Conservation (phyloP, 2,888 invertebrate species). For the Tridacna gigas region DNA sequence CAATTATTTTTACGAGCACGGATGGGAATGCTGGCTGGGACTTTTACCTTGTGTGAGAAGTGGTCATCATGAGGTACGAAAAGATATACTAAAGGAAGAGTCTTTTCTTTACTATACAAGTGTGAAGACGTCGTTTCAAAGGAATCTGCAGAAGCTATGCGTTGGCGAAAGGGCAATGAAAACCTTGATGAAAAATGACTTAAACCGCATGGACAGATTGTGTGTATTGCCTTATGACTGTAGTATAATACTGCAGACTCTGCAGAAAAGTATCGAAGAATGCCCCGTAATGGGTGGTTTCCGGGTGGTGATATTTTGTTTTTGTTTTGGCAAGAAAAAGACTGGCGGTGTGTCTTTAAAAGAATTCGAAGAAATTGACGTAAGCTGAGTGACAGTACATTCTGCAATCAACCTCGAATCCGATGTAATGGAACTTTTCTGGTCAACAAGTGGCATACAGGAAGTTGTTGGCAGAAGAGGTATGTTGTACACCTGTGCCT, state of each 20-base stretch:
- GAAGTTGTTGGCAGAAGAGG: slow-evolving; percentile 37
- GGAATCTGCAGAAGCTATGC: not conserved
- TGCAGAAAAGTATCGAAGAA: slow-evolving; percentile 33
- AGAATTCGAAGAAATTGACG: slow-evolving; percentile 9
- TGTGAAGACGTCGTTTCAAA: slow-evolving; percentile 21
- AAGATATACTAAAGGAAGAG: slow-evolving; percentile 5
- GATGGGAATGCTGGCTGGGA: slow-evolving; percentile 38
- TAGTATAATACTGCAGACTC: slow-evolving; percentile 12
- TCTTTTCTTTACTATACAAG: slow-evolving; percentile 9
- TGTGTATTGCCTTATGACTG: slow-evolving; percentile 48
- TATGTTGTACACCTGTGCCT: slow-evolving; percentile 36
- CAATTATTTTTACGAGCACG: slow-evolving; percentile 47
- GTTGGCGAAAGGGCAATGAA: slow-evolving; percentile 6
- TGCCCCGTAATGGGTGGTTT: not conserved
- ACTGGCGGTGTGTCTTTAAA: slow-evolving; percentile 25
- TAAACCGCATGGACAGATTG: slow-evolving; percentile 41
- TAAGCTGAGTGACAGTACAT: slow-evolving; percentile 30
- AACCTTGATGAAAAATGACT: slow-evolving; percentile 49
- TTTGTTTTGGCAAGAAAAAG: slow-evolving; percentile 53
- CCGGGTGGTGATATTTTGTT: slow-evolving; percentile 38
- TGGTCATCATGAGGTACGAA: not conserved
- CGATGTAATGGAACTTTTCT: slow-evolving; percentile 39
- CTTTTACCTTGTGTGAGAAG: slow-evolving; percentile 32
- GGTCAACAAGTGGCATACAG: slow-evolving; percentile 43
- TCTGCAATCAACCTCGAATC: slow-evolving; percentile 32